Percentiles rank a stretch among this genome's conserved stretches.
Evolutionary conservation across 2,113 vertebrate genomes (phyloP).

Genomic region (Oncorhynchus clarkii): DNA sequence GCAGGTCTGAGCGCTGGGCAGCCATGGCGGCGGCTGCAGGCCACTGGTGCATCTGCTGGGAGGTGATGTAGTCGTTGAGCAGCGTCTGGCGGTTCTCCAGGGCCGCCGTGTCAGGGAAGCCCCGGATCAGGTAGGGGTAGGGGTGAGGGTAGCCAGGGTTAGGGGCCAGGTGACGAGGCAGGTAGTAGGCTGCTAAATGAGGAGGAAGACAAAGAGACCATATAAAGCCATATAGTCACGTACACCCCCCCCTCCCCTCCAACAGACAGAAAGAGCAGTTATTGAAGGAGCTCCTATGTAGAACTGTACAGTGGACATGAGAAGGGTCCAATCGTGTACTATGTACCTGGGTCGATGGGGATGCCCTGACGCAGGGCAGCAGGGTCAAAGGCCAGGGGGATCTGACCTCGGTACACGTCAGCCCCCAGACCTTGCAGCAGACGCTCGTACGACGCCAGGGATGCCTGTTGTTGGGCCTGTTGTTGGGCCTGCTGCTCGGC

Average conservation of each 20-base stretch:
- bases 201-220: not conserved
- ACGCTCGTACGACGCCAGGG: slow-evolving; percentile 85
- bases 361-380: slow-evolving; percentile 84
- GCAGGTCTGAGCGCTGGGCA: slow-evolving; percentile 88
- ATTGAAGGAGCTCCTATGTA: no score
- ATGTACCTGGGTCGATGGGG: slow-evolving; percentile 88
- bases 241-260: not conserved
- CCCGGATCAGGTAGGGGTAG: slow-evolving; percentile 91
- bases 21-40: slow-evolving; percentile 86
- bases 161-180: slow-evolving; percentile 89
- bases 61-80: slow-evolving; percentile 99
- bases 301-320: not conserved
- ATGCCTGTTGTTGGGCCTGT: slow-evolving; percentile 16
- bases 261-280: not conserved
- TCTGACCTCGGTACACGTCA: slow-evolving; percentile 86
- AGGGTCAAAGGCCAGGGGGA: slow-evolving; percentile 88
- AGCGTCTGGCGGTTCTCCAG: slow-evolving; percentile 97
- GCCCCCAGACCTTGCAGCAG: slow-evolving; percentile 84
- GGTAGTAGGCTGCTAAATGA: slow-evolving; percentile 81
- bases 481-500: slow-evolving; percentile 78
- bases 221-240: not conserved
- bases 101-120: slow-evolving; percentile 89
- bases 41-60: slow-evolving; percentile 98
- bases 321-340: not conserved
- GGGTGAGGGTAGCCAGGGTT: slow-evolving; percentile 89